Conservation (phyloP, 2,113 vertebrate genomes). For the Malurus elegans region DNA sequence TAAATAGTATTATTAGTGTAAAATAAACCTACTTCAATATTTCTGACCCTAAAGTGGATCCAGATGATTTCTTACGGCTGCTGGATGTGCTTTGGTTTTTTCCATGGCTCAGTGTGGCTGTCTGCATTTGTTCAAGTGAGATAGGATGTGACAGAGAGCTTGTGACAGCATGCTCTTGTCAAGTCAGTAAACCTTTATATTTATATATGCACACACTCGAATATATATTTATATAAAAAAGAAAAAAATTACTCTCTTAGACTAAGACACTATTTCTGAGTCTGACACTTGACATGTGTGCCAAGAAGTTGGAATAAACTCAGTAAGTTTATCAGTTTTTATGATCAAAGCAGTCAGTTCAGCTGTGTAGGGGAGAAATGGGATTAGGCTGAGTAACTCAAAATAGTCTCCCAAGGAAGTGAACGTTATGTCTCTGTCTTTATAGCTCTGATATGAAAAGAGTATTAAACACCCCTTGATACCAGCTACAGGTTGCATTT, state of each 20-base stretch:
- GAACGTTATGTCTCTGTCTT: not conserved
- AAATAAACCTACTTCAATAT: conserved; percentile 44
- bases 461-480: not conserved
- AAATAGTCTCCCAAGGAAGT: not conserved
- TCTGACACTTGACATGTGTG: not conserved
- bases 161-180: conserved; percentile 3
- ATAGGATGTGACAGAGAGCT: conserved; percentile 14
- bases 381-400: not conserved
- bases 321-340: not conserved
- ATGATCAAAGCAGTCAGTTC: not conserved
- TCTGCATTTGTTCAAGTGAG: conserved; percentile 5
- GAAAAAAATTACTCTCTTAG: not conserved
- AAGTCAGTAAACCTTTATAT: not conserved
- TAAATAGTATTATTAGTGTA: conserved; percentile 43
- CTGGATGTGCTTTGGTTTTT: conserved; percentile 17
- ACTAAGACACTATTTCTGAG: not conserved
- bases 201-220: not conserved
- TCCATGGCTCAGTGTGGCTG: not conserved
- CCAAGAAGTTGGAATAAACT: not conserved
- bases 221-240: not conserved
- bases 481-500: not conserved
- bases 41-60: conserved; percentile 48
- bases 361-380: not conserved
- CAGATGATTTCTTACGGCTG: conserved; percentile 37
- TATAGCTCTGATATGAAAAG: not conserved